Evolutionary conservation across 2,113 vertebrate species (phyloP).

Genomic region (Rynchops niger): DNA sequence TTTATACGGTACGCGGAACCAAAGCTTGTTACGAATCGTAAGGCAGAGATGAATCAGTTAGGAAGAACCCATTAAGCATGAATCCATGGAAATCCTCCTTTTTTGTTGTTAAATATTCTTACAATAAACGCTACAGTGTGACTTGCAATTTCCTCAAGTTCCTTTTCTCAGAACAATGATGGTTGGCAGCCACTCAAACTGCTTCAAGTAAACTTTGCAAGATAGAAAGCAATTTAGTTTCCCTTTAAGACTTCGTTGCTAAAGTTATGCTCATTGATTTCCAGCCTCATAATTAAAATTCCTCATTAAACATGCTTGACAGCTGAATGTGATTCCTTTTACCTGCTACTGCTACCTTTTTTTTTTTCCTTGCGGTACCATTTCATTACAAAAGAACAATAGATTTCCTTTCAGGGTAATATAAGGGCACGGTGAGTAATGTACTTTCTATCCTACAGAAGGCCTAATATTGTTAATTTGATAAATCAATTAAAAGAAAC

Average conservation of each 20-base stretch:
- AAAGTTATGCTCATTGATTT: slow-evolving; percentile 68
- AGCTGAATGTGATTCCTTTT: slow-evolving; percentile 68
- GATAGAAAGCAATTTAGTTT: slow-evolving; percentile 62
- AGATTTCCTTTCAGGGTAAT: slow-evolving; percentile 72
- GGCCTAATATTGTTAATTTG: slow-evolving; percentile 77
- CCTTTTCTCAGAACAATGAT: slow-evolving; percentile 73
- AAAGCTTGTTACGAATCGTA: slow-evolving; percentile 24
- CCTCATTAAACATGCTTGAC: slow-evolving; percentile 71
- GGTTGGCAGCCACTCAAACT: slow-evolving; percentile 69
- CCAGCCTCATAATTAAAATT: slow-evolving; percentile 72
- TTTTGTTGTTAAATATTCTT: slow-evolving; percentile 73
- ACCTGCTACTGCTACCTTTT: slow-evolving; percentile 70
- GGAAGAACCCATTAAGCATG: slow-evolving; percentile 74
- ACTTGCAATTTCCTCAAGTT: slow-evolving; percentile 71
- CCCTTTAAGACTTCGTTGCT: slow-evolving; percentile 59
- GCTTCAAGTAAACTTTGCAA: slow-evolving; percentile 60
- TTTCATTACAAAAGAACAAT: slow-evolving; percentile 76
- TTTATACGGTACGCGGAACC: slow-evolving; percentile 52
- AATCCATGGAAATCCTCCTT: slow-evolving; percentile 77
- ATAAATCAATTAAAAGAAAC: slow-evolving; percentile 78
- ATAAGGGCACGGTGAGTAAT: slow-evolving; percentile 66
- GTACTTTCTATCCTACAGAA: slow-evolving; percentile 69
- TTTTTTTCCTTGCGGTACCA: slow-evolving; percentile 28
- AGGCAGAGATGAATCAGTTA: slow-evolving; percentile 75
- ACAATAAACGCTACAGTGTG: slow-evolving; percentile 71